Evolutionary conservation across 2,888 invertebrate species (phyloP), one percentile per base, ranked within the genome.

Genomic region (Allolobophora icterica): DNA sequence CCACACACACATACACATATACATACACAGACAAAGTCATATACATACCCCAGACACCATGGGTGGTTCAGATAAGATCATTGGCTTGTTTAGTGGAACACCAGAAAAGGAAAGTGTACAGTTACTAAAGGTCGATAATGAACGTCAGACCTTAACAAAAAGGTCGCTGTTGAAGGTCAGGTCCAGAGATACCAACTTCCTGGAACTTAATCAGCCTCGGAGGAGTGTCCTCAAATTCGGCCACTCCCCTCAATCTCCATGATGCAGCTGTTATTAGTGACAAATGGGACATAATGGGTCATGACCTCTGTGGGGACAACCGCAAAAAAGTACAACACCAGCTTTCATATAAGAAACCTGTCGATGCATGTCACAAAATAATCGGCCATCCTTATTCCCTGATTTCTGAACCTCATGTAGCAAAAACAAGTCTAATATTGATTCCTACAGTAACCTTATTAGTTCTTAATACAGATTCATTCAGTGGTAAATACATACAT

Each of bases 121-220:
- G n/a, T n/a, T n/a, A 71, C 30, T 71, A 71, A n/a, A 71, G 71
- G 30, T 71, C 71, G n/a, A 0, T n/a, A 17, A 30, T 71, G 71
- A 71, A 71, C n/a, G n/a, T 30, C 30, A 71, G 1, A n/a, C 71
- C n/a, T 71, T 71, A n/a, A 71, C n/a, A 3, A 71, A 3, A 71
- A n/a, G n/a, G 71, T 71, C 71, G n/a, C 71, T 30, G 71, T 8
- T n/a, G 71, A 71, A 71, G 71, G 17, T 30, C n/a, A 71, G 71
- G n/a, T 71, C 71, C 71, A 71, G 71, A 71, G 71, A 71, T n/a
- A n/a, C n/a, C 30, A 71, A 71, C 71, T 71, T 71, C 71, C n/a
- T n/a, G n/a, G 17, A 71, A 71, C 71, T 38, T n/a, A n/a, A n/a
- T 71, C 4, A 71, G 71, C 17, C n/a, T n/a, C n/a, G n/a, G n/a